These are phyloP conservation scores for Salmo trutta DNA, from an alignment of 2,797 vertebrate genomes.

Conservation along the genomic window DNA sequence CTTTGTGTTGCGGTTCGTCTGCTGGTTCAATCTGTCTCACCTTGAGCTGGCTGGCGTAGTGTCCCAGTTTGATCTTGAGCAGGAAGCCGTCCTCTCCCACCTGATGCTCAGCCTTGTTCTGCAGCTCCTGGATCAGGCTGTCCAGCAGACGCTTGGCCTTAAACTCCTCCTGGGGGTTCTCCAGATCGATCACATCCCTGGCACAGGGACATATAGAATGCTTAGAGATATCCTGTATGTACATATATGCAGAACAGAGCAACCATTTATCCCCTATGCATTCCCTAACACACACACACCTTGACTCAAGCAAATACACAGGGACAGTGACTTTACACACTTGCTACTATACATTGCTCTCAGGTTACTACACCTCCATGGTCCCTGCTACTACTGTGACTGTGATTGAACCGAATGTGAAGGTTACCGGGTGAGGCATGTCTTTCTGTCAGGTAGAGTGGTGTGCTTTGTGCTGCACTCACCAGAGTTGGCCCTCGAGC, in stretches of 20 bases:
- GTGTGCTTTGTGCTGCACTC: conserved; percentile 79
- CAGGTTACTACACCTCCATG: not conserved
- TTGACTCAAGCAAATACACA: conserved; percentile 1
- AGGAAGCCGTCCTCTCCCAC: conserved; percentile 94
- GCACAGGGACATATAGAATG: conserved; percentile 7
- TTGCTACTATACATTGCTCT: not conserved
- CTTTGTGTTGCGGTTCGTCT: conserved; percentile 41
- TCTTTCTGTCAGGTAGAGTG: not conserved
- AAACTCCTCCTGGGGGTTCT: conserved; percentile 95
- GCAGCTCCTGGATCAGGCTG: conserved; percentile 86
- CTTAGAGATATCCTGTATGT: not conserved
- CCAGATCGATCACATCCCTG: conserved; percentile 94
- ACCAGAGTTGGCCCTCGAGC: conserved; percentile 93
- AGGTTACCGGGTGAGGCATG: not conserved
- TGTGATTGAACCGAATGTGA: not conserved
- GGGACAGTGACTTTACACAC: conserved; percentile 1
- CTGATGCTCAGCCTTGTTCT: conserved; percentile 95
- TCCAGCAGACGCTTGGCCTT: conserved; percentile 93
- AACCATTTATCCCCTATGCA: not conserved
- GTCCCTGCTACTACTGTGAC: not conserved
- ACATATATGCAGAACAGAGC: not conserved
- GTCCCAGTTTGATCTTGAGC: conserved; percentile 95
- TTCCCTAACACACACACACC: not conserved
- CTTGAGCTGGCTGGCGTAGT: conserved; percentile 94
- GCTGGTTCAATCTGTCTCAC: conserved; percentile 46